phyloP scores from a whole-genome alignment of 1,140 invertebrate genomes.

The Venturia canescens region DNA sequence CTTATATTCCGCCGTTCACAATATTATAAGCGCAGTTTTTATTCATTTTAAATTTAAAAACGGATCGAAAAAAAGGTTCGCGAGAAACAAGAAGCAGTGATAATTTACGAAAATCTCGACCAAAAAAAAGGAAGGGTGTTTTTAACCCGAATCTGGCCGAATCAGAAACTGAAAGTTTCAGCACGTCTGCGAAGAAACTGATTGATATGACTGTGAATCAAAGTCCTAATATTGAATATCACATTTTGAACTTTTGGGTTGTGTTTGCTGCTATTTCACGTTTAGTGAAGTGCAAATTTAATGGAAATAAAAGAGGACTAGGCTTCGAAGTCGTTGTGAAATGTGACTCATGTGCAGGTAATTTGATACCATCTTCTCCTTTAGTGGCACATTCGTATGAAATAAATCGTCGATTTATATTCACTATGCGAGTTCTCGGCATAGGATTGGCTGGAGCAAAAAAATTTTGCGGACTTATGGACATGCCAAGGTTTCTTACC shows the following conservation, averaged over 20 bases:
- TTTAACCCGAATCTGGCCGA: constrained; percentile 46
- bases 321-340: constrained; percentile 53
- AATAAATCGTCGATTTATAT: constrained; percentile 45
- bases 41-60: constrained; percentile 41
- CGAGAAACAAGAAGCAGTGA: constrained; percentile 38
- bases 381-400: constrained; percentile 50
- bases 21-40: constrained; percentile 45
- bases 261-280: constrained; percentile 49
- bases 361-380: constrained; percentile 46
- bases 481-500: constrained; percentile 32
- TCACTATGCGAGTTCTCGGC: constrained; percentile 37
- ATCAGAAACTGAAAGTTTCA: constrained; percentile 43
- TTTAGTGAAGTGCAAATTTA: constrained; percentile 53
- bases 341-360: constrained; percentile 50
- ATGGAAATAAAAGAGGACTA: constrained; percentile 45
- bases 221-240: constrained; percentile 40
- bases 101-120: constrained; percentile 31
- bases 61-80: constrained; percentile 32
- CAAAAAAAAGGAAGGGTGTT: constrained; percentile 40
- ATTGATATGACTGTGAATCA: constrained; percentile 40
- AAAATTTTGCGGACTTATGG: constrained; percentile 27
- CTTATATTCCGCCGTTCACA: constrained; percentile 4
- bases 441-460: constrained; percentile 40
- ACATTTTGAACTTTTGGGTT: constrained; percentile 47
- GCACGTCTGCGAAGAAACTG: constrained; percentile 48